Conservation (phyloP, 2,888 invertebrate species). For the Eremobia ochroleuca region DNA sequence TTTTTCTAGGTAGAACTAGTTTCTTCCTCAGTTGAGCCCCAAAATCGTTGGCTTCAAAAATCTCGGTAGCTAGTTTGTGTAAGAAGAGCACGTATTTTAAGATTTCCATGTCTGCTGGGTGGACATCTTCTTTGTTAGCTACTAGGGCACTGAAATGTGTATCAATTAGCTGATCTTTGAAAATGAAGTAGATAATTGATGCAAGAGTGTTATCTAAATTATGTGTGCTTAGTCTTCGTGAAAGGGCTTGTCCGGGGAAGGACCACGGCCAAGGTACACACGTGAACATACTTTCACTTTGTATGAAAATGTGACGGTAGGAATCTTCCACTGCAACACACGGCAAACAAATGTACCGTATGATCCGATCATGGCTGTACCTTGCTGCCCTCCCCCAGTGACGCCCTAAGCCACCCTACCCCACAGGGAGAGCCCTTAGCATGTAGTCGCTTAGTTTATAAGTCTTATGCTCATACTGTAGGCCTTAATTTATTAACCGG, state of each 20-base stretch:
- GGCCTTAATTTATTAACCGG: too few species aligned
- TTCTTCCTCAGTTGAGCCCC: constrained; percentile 28
- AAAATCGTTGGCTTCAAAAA: constrained; percentile 14
- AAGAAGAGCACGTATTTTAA: constrained; percentile 76
- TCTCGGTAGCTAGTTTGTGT: constrained; percentile 65
- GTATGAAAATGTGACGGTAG: neutral
- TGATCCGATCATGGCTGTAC: neutral
- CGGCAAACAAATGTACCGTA: neutral
- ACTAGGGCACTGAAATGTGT: constrained; percentile 65
- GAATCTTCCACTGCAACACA: neutral
- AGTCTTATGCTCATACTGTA: too few species aligned
- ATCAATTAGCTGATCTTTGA: neutral
- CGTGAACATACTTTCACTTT: neutral
- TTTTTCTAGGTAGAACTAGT: constrained; percentile 57
- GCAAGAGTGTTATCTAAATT: too few species aligned
- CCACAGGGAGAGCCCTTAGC: neutral
- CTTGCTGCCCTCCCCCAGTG: neutral
- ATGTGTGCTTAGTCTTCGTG: neutral
- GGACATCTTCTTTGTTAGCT: constrained; percentile 53
- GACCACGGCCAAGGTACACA: neutral
- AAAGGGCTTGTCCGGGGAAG: neutral
- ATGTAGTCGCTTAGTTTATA: neutral
- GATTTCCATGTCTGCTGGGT: constrained; percentile 77
- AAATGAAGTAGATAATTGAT: neutral
- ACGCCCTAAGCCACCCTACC: neutral